Percentiles rank a stretch among this genome's conserved stretches.
These are phyloP conservation scores for Brachycybe producta DNA, from an alignment of 2,888 invertebrate genomes.

Conservation along the genomic window DNA sequence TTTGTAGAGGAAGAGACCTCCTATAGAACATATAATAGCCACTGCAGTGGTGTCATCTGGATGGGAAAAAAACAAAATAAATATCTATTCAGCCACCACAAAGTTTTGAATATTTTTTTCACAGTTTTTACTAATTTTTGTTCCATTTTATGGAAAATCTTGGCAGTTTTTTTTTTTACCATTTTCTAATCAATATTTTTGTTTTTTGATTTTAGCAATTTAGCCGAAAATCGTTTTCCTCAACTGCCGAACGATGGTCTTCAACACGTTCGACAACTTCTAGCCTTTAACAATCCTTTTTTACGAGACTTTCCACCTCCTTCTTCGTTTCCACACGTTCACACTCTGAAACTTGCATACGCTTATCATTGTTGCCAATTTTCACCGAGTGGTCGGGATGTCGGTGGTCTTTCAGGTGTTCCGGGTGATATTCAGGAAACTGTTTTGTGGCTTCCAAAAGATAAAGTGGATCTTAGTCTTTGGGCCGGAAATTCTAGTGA, in stretches of 20 bases:
- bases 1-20: no score
- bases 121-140: not conserved
- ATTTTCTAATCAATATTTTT: not conserved
- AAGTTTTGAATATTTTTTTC: not conserved
- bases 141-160: not conserved
- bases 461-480: conserved; percentile 55
- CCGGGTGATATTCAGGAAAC: conserved; percentile 42
- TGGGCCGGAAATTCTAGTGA: conserved; percentile 69
- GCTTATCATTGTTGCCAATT: conserved; percentile 95
- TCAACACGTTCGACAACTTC: conserved; percentile 63
- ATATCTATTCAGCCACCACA: no score
- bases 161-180: not conserved
- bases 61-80: no score
- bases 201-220: conserved; percentile 48
- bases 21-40: no score
- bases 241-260: conserved; percentile 69
- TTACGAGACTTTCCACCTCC: conserved; percentile 76
- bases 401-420: conserved; percentile 30
- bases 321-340: conserved; percentile 70
- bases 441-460: conserved; percentile 44
- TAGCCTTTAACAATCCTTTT: conserved; percentile 82
- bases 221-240: conserved; percentile 79
- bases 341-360: conserved; percentile 73
- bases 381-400: conserved; percentile 41
- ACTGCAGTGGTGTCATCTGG: no score